Conservation (phyloP, 2,113 vertebrate species). For the Perccottus glenii region DNA sequence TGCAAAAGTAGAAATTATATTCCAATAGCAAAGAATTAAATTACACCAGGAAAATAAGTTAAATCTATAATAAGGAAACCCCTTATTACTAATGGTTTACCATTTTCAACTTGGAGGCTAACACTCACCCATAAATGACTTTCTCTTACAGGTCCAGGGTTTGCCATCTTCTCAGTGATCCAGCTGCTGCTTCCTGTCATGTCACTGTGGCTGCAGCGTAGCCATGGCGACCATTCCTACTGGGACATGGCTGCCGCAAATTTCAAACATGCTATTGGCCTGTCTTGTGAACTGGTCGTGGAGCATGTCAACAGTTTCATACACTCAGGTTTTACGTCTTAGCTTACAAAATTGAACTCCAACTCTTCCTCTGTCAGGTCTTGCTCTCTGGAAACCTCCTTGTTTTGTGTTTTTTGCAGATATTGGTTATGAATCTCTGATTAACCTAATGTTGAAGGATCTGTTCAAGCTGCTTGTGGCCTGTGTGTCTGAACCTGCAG, state of each 20-base stretch:
- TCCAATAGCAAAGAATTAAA: no score
- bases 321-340: conserved; percentile 80
- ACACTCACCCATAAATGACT: no score
- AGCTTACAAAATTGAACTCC: no score
- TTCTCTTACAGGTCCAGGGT: conserved; percentile 86
- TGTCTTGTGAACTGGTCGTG: conserved; percentile 95
- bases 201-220: conserved; percentile 94
- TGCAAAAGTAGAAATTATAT: no score
- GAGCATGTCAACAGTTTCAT: conserved; percentile 95
- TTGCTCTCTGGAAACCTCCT: neutral
- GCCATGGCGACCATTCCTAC: conserved; percentile 92
- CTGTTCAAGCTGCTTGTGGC: conserved; percentile 93
- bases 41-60: no score
- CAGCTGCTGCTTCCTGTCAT: conserved; percentile 97
- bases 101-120: no score
- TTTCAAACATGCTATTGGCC: conserved; percentile 97
- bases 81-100: no score
- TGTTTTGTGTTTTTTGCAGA: conserved; percentile 59
- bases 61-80: no score
- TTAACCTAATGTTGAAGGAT: conserved; percentile 95
- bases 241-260: conserved; percentile 95
- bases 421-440: conserved; percentile 92
- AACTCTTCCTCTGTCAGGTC: no score
- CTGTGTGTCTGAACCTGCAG: conserved; percentile 94
- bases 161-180: conserved; percentile 94